Conservation (phyloP, 2,797 vertebrate species). For the Diceros bicornis region DNA sequence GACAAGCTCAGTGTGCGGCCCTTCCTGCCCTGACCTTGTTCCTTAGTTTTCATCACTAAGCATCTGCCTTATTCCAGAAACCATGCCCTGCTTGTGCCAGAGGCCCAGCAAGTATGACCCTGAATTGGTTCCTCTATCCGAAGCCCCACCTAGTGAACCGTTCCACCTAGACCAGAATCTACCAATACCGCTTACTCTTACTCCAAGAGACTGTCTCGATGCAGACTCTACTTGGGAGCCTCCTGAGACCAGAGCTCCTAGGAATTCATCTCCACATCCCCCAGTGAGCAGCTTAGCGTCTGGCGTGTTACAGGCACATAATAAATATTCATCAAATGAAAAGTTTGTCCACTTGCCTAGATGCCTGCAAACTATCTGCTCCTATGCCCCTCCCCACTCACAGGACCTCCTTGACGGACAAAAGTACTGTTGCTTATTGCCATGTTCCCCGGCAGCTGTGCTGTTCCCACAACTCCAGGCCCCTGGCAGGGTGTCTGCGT, state of each 20-base stretch:
- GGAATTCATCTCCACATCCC: not conserved
- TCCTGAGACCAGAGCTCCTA: not conserved
- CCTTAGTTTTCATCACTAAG: constrained; percentile 31
- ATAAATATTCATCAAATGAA: not conserved
- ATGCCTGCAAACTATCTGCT: not conserved
- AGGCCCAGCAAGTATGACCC: not conserved
- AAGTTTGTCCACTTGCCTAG: not conserved
- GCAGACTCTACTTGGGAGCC: not conserved
- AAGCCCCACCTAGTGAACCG: not conserved
- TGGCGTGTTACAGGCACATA: not conserved
- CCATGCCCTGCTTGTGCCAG: not conserved
- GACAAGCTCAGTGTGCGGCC: not conserved
- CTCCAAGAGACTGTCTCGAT: not conserved
- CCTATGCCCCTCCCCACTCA: not conserved
- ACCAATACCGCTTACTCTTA: not conserved
- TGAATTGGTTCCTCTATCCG: constrained; percentile 29
- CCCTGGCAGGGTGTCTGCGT: not conserved
- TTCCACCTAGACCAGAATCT: constrained; percentile 19
- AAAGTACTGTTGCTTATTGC: not conserved
- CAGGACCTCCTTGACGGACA: not conserved
- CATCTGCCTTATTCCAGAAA: constrained; percentile 23
- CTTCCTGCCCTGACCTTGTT: not conserved
- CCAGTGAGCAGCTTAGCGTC: not conserved
- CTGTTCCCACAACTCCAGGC: not conserved
- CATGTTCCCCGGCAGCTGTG: not conserved